Percentiles rank a stretch among this genome's conserved stretches.
Conservation (phyloP, 2,888 invertebrate species). For the Hemicrepidius hirtus region DNA sequence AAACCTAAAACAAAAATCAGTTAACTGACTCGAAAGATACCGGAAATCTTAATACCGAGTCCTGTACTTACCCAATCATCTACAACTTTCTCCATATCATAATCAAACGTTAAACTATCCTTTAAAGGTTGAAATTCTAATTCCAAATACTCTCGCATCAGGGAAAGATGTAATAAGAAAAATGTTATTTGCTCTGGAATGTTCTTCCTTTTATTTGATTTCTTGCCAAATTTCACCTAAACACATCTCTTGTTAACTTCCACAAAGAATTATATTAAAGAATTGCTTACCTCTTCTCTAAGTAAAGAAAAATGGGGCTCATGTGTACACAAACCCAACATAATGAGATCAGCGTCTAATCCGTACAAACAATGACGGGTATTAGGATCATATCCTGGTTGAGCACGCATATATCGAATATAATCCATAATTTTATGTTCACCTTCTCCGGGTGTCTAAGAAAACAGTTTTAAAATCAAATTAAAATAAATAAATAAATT, state of each 20-base stretch:
- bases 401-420: constrained; percentile 90
- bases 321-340: constrained; percentile 96
- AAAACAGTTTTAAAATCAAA: constrained; percentile 11
- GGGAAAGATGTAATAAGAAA: constrained; percentile 92
- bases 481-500: constrained; percentile 35
- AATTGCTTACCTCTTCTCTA: constrained; percentile 86
- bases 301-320: constrained; percentile 96
- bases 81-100: constrained; percentile 91
- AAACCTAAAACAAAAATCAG: constrained; percentile 71
- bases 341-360: constrained; percentile 97
- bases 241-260: too few relatives aligned
- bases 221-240: constrained; percentile 85
- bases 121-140: constrained; percentile 89
- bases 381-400: constrained; percentile 90
- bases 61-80: constrained; percentile 94
- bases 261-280: constrained; percentile 2
- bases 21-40: too few relatives aligned
- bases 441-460: constrained; percentile 95
- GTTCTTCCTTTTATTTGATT: constrained; percentile 78
- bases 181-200: constrained; percentile 94
- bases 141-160: constrained; percentile 94
- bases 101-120: constrained; percentile 81
- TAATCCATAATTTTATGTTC: constrained; percentile 99
- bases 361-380: constrained; percentile 98
- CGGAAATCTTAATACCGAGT: too few relatives aligned